Base-by-base conservation (phyloP, 2,888 invertebrate species). In the Cenopis cana region DNA sequence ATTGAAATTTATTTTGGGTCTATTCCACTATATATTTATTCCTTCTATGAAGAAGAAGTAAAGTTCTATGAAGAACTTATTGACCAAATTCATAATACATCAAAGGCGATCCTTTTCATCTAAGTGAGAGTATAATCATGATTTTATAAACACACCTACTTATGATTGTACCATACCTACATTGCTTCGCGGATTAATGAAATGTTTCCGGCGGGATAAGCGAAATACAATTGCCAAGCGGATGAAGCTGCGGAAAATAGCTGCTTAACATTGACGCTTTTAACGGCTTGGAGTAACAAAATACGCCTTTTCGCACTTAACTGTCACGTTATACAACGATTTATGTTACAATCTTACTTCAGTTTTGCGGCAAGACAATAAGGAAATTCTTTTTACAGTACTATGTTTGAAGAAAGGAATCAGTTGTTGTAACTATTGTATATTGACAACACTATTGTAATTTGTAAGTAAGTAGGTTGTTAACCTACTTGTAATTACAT, bases 321-420 rank as follows among this genome's bases (percentile, higher is more conserved):
- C 14, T 60, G 54, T 52, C 38, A 29, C 69, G 52, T 69, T 69
- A 59, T 64, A 64, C 64, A 64, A 64, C 38, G 24, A 56, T 69
- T 64, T 56, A 57, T 56, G 29, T 64, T 64, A 36, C 38, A 67
- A 12, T 57, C 20, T 12, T 49, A 61, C 50, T 55, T 61, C 54
- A 20, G 60, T 46, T n/a, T 41, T 33, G 41, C 46, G 33, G 17
- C 36, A 14, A 38, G 64, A 24, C 64, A 38, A 54, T 64, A 38
- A 64, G 46, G 50, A 57, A 20, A 57, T 38, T 56, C 55, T 49
- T 49, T 17, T 41, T 33, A 59, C 41, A 60, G 11, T 59, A 33
- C 33, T 33, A 33, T 24, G n/a, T 46, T 52, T 20, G 54, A 56
- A 18, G 54, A 61, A 61, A 61, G 61, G 18, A 54, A 60, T n/a